Base-by-base conservation (phyloP, 1,140 invertebrate genomes). In the Saxidomus purpurata region DNA sequence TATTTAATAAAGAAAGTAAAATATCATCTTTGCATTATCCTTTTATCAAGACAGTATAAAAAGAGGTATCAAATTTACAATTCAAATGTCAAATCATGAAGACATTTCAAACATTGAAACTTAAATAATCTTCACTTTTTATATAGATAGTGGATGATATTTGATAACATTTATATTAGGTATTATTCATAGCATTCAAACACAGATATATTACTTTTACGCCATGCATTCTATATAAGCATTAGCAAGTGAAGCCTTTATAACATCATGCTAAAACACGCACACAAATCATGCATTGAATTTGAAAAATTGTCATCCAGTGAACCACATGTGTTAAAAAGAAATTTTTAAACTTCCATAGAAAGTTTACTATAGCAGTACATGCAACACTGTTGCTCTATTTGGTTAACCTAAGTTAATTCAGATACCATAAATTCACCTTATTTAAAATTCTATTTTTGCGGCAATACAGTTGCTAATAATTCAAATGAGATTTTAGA, bases 181-280 rank as follows among this genome's bases (percentile, higher is more conserved):
- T 43, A 43, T 43, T 43, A 43, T 43, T 43, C 43, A 38, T 3
- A 71, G 34, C 34, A 71, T 38, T 38, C 34, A 38, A 36, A 71
- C 25, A 71, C 15, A 71, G 9, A 36, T 40, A 71, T 71, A 38
- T 71, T 71, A 38, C 34, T 38, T 43, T 36, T 40, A 71, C 28
- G 67, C 67, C 34, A 71, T 71, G 31, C 67, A 38, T 71, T 31
- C 67, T 71, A 38, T 38, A 22, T 2, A 38, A 71, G 67, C 67
- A 71, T 71, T 38, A 71, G 67, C 67, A 3, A 71, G 22, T n/a
- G 11, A 71, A 71, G 67, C 67, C 11, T 38, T 38, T 71, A 1
- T 40, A 38, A 28, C 31, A 36, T 71, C 67, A 36, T 71, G 67
- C 67, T 28, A 28, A 63, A 28, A 63, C 22, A 28, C 25, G 11